Evolutionary conservation across 2,888 invertebrate genomes (phyloP).

Genomic region (Eristalis tenax): DNA sequence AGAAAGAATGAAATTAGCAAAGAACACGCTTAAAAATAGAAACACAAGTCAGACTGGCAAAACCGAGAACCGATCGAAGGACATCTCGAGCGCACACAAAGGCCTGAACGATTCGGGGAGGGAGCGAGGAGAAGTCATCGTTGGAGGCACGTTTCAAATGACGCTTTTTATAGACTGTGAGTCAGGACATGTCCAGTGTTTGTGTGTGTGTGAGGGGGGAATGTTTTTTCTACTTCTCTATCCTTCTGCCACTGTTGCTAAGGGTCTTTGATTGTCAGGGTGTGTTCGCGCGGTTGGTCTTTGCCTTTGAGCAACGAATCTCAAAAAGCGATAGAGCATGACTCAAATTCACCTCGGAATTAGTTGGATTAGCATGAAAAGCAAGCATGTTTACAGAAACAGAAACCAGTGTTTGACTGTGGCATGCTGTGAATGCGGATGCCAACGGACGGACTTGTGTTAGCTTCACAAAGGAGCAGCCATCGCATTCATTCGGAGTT

Average conservation of each 20-base stretch:
- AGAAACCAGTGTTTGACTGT: no score
- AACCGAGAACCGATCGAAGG: slow-evolving; percentile 44
- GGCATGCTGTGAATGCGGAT: no score
- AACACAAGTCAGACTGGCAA: slow-evolving; percentile 42
- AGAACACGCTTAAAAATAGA: slow-evolving; percentile 52
- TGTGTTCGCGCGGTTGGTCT: neutral
- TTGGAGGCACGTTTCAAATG: slow-evolving; percentile 14
- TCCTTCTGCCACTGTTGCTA: neutral
- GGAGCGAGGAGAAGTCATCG: neutral
- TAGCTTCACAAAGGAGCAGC: neutral
- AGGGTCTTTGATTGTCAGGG: neutral
- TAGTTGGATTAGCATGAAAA: neutral
- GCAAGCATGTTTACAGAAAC: no score
- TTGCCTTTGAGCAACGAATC: neutral
- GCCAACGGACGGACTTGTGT: no score
- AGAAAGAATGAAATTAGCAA: slow-evolving; percentile 8
- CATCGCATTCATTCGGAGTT: neutral
- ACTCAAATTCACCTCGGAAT: neutral
- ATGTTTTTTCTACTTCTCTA: no score
- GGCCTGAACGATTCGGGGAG: neutral
- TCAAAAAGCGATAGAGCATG: neutral
- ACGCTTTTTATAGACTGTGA: slow-evolving; percentile 38
- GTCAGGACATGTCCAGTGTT: slow-evolving; percentile 25
- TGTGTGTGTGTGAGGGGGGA: neutral
- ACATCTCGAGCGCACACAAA: neutral